These are phyloP conservation scores for Galbula dea DNA, from an alignment of 2,113 vertebrate genomes.

Conservation along the genomic window DNA sequence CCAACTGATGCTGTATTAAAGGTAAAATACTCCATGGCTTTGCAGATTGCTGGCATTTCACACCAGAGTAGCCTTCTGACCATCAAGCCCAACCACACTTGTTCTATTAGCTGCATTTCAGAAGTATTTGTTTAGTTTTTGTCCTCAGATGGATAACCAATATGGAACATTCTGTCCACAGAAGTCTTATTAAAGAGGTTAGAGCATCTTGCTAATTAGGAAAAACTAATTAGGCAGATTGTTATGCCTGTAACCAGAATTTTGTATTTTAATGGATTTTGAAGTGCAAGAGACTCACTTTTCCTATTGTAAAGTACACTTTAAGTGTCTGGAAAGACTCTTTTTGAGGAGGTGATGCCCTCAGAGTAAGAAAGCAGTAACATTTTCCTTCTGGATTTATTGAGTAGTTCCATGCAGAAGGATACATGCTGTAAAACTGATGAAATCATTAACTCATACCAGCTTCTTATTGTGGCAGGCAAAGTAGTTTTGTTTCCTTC, in stretches of 20 bases:
- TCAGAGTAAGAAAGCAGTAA: background rate
- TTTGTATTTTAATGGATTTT: conserved; percentile 58
- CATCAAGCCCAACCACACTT: conserved; percentile 20
- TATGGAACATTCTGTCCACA: conserved; percentile 69
- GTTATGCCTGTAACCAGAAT: conserved; percentile 60
- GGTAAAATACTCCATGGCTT: background rate
- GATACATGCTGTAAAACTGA: background rate
- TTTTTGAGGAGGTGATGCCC: background rate
- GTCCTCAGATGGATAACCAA: conserved; percentile 63
- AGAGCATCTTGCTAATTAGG: conserved; percentile 66
- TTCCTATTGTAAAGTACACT: conserved; percentile 2
- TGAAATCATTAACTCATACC: background rate
- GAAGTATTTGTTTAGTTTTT: conserved; percentile 48
- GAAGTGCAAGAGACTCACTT: background rate
- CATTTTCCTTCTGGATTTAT: background rate
- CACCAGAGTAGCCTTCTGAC: conserved; percentile 42
- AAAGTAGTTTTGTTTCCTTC: background rate
- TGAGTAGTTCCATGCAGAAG: background rate
- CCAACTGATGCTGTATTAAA: background rate
- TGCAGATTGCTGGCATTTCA: background rate
- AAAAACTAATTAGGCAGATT: conserved; percentile 66
- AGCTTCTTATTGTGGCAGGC: background rate
- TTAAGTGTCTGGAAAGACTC: background rate
- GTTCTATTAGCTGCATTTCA: conserved; percentile 61
- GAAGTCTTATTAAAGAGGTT: conserved; percentile 66